These are phyloP conservation scores for Gambelia wislizenii DNA, from an alignment of 2,797 vertebrate genomes.

Conservation along the genomic window DNA sequence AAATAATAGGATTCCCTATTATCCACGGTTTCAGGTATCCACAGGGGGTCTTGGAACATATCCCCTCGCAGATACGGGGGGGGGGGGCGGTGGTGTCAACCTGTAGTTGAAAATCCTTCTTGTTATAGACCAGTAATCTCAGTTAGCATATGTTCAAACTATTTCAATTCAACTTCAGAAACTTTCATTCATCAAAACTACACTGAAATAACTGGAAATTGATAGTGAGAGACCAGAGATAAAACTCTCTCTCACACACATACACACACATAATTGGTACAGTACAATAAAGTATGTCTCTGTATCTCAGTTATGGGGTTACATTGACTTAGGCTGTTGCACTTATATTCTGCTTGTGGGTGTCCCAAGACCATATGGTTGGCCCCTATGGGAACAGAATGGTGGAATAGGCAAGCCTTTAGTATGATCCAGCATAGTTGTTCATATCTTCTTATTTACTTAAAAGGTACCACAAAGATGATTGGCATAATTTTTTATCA, in stretches of 20 bases:
- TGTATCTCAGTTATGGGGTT: not conserved
- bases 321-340: not conserved
- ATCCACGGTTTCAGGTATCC: too few relatives aligned
- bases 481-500: not conserved
- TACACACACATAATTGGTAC: not conserved
- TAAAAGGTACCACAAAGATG: not conserved
- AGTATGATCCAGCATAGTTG: not conserved
- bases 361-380: not conserved
- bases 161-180: not conserved
- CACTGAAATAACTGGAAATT: not conserved
- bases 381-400: not conserved
- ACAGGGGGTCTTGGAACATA: too few relatives aligned
- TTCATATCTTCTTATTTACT: not conserved
- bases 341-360: not conserved
- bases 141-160: not conserved
- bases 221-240: not conserved
- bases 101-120: not conserved
- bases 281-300: not conserved
- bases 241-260: not conserved
- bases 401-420: not conserved
- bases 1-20: too few relatives aligned
- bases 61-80: too few relatives aligned
- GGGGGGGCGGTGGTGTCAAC: too few relatives aligned
- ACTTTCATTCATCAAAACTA: not conserved
- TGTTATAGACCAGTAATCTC: not conserved